phyloP scores from a whole-genome alignment of 2,797 vertebrate genomes.

The Pseudochirops cupreus region DNA sequence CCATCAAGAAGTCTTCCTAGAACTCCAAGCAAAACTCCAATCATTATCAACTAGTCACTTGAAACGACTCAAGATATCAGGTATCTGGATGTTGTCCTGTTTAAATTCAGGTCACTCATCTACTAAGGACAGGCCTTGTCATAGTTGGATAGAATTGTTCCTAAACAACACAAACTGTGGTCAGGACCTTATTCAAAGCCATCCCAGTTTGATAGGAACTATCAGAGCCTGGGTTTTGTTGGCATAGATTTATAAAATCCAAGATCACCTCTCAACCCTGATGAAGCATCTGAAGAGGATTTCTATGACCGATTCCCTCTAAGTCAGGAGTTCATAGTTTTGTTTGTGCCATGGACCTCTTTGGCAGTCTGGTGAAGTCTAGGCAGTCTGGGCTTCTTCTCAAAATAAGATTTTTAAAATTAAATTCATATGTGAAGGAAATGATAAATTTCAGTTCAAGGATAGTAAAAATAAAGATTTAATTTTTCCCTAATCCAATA shows the following conservation, averaged over 20 bases:
- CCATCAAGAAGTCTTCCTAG: not conserved
- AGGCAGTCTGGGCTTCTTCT: not conserved
- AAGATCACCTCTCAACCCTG: not conserved
- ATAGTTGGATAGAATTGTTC: not conserved
- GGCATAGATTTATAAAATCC: not conserved
- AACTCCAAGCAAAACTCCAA: not conserved
- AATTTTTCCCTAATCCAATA: not conserved
- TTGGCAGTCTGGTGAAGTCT: not conserved
- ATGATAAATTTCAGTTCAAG: not conserved
- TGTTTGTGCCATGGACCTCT: not conserved
- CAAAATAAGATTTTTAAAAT: not conserved
- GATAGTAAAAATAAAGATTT: not conserved
- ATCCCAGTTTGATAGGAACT: not conserved
- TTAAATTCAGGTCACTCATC: not conserved
- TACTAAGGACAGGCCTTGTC: not conserved
- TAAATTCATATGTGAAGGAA: not conserved
- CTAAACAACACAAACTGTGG: not conserved
- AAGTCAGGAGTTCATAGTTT: not conserved
- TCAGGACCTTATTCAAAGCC: not conserved
- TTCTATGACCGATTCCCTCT: not conserved
- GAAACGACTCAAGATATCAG: constrained; percentile 33
- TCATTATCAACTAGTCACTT: not conserved
- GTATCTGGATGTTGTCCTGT: constrained; percentile 51
- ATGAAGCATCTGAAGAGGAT: not conserved
- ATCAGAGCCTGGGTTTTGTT: not conserved